These are phyloP conservation scores for Trinorchestia longiramus DNA, from an alignment of 1,140 invertebrate genomes.

Conservation along the genomic window DNA sequence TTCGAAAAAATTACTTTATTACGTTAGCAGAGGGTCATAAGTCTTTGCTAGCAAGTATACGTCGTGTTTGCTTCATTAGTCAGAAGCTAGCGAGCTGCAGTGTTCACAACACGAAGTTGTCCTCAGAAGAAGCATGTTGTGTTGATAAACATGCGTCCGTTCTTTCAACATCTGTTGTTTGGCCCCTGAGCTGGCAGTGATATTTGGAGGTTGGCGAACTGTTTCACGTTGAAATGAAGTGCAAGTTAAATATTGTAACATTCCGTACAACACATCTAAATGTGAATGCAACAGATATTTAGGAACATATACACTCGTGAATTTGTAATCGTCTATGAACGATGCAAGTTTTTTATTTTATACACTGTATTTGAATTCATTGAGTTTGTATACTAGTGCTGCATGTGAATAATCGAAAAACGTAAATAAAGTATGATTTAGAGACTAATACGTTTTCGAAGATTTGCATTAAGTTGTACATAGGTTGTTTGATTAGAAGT, in stretches of 20 bases:
- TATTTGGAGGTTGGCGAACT: neutral
- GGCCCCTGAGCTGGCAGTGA: neutral
- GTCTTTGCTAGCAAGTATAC: neutral
- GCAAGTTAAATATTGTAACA: neutral
- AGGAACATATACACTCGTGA: neutral
- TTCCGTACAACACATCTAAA: neutral
- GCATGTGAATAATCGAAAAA: neutral
- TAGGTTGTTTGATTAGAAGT: neutral
- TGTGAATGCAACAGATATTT: neutral
- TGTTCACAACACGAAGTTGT: neutral
- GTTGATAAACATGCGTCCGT: constrained; percentile 23
- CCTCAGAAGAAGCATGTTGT: constrained; percentile 32
- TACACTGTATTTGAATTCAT: neutral
- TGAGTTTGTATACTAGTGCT: neutral
- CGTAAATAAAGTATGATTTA: neutral
- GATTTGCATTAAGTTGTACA: neutral
- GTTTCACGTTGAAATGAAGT: neutral
- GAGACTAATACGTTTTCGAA: neutral
- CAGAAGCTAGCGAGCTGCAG: constrained; percentile 26
- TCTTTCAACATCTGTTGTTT: constrained; percentile 33
- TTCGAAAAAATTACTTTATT: neutral
- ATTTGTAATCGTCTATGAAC: neutral
- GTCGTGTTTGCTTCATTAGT: neutral
- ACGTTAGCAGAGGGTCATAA: neutral
- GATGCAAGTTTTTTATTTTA: neutral